These are phyloP conservation scores for Trachelus stipa DNA, from an alignment of 2,888 invertebrate species.

Conservation along the genomic window DNA sequence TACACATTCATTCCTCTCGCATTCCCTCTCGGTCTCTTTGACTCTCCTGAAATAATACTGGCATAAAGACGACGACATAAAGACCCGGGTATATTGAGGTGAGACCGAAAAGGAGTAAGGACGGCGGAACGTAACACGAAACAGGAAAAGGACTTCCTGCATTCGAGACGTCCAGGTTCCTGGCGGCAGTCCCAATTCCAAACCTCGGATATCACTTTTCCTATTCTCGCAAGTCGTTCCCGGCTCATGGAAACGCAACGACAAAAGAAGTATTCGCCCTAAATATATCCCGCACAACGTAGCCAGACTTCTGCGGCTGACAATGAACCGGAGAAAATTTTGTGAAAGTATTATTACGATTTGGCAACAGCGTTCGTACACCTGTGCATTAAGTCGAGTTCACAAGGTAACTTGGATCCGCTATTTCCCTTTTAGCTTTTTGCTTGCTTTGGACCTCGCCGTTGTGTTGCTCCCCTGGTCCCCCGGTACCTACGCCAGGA, in stretches of 20 bases:
- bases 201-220: not conserved
- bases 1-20: not conserved
- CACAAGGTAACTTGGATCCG: conserved; percentile 15
- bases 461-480: not conserved
- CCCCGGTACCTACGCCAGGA: not conserved
- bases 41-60: not conserved
- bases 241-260: not conserved
- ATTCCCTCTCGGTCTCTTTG: not conserved
- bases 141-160: conserved; percentile 9
- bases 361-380: conserved; percentile 34
- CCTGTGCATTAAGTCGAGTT: conserved; percentile 21
- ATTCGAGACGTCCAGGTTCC: not conserved
- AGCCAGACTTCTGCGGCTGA: not conserved
- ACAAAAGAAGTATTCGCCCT: not conserved
- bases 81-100: not conserved
- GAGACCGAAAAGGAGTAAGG: not conserved
- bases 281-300: conserved; percentile 21
- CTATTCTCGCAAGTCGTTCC: not conserved
- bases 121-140: not conserved
- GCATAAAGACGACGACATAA: not conserved
- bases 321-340: not conserved
- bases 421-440: conserved; percentile 25
- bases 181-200: not conserved
- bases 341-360: conserved; percentile 9
- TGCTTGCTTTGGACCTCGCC: conserved; percentile 21